Percentiles rank a stretch among this genome's conserved stretches.
Conservation (phyloP, 1,140 invertebrate species). For the Neotoxoptera formosana region DNA sequence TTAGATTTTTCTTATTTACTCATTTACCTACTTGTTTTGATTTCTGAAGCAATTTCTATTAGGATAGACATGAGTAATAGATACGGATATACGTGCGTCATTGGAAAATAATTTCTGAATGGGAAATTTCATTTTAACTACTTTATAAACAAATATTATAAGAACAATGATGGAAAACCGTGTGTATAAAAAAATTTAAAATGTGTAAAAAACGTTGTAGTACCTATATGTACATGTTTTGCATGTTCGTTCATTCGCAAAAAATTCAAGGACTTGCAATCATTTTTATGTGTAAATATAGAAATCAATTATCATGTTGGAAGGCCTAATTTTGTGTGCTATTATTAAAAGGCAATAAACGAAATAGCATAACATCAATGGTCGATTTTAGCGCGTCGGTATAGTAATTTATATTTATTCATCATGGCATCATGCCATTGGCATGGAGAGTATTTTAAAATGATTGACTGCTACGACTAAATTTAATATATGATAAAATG, state of each 20-base stretch:
- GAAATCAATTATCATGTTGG: background rate
- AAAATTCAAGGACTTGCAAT: background rate
- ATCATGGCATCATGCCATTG: background rate
- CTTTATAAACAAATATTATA: background rate
- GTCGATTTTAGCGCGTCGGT: background rate
- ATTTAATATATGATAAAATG: background rate
- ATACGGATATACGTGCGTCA: background rate
- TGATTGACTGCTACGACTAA: background rate
- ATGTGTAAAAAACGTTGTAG: background rate
- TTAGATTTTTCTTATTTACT: background rate
- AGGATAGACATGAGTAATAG: background rate
- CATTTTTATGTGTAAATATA: background rate
- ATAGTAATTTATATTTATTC: background rate
- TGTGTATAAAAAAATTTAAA: background rate
- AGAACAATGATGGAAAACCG: background rate
- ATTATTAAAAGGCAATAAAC: too few species aligned
- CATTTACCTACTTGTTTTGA: background rate
- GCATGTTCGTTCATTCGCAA: background rate
- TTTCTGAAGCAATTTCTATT: background rate
- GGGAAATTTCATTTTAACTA: background rate
- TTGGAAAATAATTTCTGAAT: background rate
- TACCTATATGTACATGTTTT: background rate
- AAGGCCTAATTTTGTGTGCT: too few species aligned
- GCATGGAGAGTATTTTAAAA: background rate
- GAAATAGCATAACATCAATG: background rate